Conservation (phyloP, 2,888 invertebrate species). For the Actias luna region DNA sequence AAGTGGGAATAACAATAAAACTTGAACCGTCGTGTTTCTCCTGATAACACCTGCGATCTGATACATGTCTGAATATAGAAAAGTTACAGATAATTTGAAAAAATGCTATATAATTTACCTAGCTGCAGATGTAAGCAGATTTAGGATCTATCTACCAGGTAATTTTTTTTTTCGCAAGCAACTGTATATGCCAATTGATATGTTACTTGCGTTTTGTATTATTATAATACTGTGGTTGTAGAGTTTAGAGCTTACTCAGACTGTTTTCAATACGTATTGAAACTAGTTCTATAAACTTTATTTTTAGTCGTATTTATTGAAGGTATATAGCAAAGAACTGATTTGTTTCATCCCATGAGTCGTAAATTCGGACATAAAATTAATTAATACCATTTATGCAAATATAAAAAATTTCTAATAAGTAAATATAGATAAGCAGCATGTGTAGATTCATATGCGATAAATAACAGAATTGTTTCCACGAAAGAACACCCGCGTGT, state of each 20-base stretch:
- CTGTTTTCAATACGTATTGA: too few species aligned
- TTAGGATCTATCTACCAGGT: too few species aligned
- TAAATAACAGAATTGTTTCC: conserved; percentile 54
- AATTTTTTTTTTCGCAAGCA: too few species aligned
- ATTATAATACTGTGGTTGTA: too few species aligned
- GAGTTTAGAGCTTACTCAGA: too few species aligned
- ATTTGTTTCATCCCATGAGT: neutral
- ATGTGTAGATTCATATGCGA: conserved; percentile 37
- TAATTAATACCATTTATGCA: neutral
- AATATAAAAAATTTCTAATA: neutral
- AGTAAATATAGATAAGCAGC: conserved; percentile 13
- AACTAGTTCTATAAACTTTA: too few species aligned
- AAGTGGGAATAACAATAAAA: conserved; percentile 79
- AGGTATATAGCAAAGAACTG: neutral
- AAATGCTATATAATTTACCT: neutral
- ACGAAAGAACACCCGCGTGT: conserved; percentile 57
- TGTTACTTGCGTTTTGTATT: neutral
- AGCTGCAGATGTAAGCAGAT: neutral
- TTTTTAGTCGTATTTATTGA: neutral
- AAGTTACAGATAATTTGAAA: neutral
- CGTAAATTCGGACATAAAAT: neutral
- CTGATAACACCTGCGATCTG: conserved; percentile 67
- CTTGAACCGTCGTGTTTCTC: conserved; percentile 62
- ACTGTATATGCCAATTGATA: too few species aligned
- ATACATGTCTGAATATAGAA: conserved; percentile 61